Percentiles rank a stretch among this genome's conserved stretches.
phyloP scores from a whole-genome alignment of 2,888 invertebrate species.

The Dioctria linearis region DNA sequence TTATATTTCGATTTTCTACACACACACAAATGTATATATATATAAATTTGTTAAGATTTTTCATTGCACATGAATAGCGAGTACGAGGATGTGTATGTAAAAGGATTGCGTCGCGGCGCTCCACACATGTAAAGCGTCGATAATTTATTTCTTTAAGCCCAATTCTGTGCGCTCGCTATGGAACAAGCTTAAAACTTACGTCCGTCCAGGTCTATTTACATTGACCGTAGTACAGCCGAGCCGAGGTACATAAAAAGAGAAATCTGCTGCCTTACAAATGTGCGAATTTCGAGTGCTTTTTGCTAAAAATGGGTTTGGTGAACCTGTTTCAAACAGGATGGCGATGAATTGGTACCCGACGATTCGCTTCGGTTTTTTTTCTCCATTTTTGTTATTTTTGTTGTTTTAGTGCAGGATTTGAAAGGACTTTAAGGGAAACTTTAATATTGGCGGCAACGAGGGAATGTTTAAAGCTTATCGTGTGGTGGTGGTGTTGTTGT shows the following conservation, averaged over 20 bases:
- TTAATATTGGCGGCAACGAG: conserved; percentile 11
- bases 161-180: neutral
- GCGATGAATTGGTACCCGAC: conserved; percentile 44
- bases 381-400: neutral
- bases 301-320: conserved; percentile 54
- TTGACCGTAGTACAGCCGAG: neutral
- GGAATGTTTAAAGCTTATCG: conserved; percentile 13
- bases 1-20: conserved; percentile 39
- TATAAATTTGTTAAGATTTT: neutral
- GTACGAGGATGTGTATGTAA: neutral
- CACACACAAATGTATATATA: conserved; percentile 29
- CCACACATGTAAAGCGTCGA: neutral
- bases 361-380: neutral
- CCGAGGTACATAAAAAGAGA: conserved; percentile 44
- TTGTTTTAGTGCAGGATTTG: conserved; percentile 39
- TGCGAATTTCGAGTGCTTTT: conserved; percentile 42
- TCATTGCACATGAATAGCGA: neutral
- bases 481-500: neutral
- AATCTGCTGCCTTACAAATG: conserved; percentile 48
- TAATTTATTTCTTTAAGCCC: conserved; percentile 25
- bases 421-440: conserved; percentile 36
- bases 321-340: conserved; percentile 36
- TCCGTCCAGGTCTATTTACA: conserved; percentile 42
- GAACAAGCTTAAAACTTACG: neutral
- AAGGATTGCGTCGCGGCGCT: conserved; percentile 4